These are phyloP conservation scores for Amphimallon solstitiale DNA, from an alignment of 2,888 invertebrate genomes.

Conservation along the genomic window DNA sequence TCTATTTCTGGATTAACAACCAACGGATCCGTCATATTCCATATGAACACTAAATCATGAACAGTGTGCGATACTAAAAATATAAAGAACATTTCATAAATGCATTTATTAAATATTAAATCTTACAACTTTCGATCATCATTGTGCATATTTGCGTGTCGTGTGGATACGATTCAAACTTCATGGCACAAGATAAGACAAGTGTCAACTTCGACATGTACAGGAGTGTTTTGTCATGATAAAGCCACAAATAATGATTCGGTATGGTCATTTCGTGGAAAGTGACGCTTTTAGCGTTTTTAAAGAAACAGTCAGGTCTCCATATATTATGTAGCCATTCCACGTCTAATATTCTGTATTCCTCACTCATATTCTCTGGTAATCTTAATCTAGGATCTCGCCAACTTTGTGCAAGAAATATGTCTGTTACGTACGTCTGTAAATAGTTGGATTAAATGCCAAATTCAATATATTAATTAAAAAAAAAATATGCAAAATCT, in stretches of 20 bases:
- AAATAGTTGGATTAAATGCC: conserved; percentile 49
- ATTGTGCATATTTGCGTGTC: conserved; percentile 93
- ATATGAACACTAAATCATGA: conserved; percentile 88
- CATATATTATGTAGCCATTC: conserved; percentile 92
- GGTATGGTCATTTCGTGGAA: conserved; percentile 96
- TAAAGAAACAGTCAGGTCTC: conserved; percentile 94
- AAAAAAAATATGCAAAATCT: too few species aligned
- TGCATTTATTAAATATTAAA: conserved; percentile 27
- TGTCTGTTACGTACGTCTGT: conserved; percentile 92
- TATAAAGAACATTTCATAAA: conserved; percentile 13
- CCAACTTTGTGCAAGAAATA: conserved; percentile 94
- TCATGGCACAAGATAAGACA: conserved; percentile 93
- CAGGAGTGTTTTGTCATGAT: conserved; percentile 89
- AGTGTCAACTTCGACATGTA: conserved; percentile 94
- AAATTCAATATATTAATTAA: too few species aligned
- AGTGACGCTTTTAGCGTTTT: conserved; percentile 91
- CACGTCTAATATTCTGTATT: conserved; percentile 88
- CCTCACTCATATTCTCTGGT: conserved; percentile 94
- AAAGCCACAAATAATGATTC: conserved; percentile 91
- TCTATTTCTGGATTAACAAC: conserved; percentile 90
- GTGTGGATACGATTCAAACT: conserved; percentile 92
- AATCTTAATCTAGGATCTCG: conserved; percentile 86
- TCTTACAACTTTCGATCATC: conserved; percentile 95
- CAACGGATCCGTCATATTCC: conserved; percentile 88
- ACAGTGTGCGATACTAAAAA: conserved; percentile 86